Conservation (phyloP, 53 echinoderm and acorn worm genomes). For the Holothuria scabra region DNA sequence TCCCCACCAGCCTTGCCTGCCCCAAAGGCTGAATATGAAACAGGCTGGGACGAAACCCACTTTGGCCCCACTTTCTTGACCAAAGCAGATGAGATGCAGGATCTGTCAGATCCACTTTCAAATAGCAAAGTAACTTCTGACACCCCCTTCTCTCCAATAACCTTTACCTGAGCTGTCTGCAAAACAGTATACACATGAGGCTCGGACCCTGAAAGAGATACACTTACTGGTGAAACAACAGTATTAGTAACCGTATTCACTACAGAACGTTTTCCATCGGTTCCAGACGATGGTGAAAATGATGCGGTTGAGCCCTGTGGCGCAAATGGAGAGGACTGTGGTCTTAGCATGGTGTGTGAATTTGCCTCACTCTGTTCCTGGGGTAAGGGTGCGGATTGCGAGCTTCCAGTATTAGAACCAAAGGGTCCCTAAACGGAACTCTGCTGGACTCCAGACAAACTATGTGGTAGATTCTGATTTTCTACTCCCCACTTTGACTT, state of each 20-base stretch:
- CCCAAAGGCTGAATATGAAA: constrained; percentile 5
- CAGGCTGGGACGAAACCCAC: neutral
- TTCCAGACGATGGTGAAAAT: neutral
- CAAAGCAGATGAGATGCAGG: neutral
- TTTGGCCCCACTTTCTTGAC: constrained; percentile 5
- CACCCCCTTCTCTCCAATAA: constrained; percentile 23
- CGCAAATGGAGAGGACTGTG: constrained; percentile 19
- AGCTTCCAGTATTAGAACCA: neutral
- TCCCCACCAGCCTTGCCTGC: neutral
- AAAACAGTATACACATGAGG: constrained; percentile 19
- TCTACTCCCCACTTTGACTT: constrained; percentile 27
- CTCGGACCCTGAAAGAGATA: neutral
- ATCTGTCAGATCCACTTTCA: neutral
- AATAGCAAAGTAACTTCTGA: neutral
- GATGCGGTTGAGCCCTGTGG: neutral
- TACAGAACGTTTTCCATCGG: neutral
- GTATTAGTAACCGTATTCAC: neutral
- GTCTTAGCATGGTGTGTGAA: neutral
- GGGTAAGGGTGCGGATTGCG: neutral
- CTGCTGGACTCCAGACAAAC: neutral
- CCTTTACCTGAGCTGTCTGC: constrained; percentile 16
- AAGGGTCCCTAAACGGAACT: neutral
- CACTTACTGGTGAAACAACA: constrained; percentile 22
- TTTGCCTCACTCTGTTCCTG: neutral
- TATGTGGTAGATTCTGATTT: neutral